Evolutionary conservation across 2,797 vertebrate species (phyloP), one percentile per base, ranked within the genome.

Genomic region (Tenualosa ilisha): DNA sequence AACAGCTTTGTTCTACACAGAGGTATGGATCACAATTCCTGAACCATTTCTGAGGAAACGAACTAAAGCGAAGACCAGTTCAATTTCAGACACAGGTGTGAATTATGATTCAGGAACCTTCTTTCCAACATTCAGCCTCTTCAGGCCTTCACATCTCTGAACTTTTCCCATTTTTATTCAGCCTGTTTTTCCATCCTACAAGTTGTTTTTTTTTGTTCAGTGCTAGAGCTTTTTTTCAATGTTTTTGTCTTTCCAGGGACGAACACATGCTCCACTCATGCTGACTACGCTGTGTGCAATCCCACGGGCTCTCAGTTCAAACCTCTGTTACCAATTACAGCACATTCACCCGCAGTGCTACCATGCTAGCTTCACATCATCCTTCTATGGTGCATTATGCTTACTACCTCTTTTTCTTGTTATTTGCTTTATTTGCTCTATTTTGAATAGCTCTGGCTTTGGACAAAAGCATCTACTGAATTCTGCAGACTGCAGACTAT

Each of bases 371-470:
- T 63, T 24, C 59, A 63, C n/a, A 24, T 63, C 22, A 6, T 9
- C n/a, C n/a, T 63, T n/a, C 15, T 63, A 0, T 63, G 59, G 8
- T 63, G 59, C 59, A 11, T 6, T 22, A 54, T 17, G 53, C 53
- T 13, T 20, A 56, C 54, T 6, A 6, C 15, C 20, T 1, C 24
- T 63, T 24, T 63, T 11, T 24, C n/a, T 63, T 3, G 24, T 8
- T 63, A 2, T n/a, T 24, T 24, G 6, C 20, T 22, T 56, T 56
- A 1, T n/a, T 24, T 59, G 20, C 22, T n/a, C 17, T 22, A 20
- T 61, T 61, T 61, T 59, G 92, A 61, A n/a, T 17, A 1, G 94
- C 83, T 96, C 46, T n/a, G 81, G 56, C 40, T 63, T 15, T 50
- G 59, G 43, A 49, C 56, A 15, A 65, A 83, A 83, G 40, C n/a